Evolutionary conservation across 2,888 invertebrate genomes (phyloP), one percentile per base, ranked within the genome.

Genomic region (Rhogogaster chlorosoma): DNA sequence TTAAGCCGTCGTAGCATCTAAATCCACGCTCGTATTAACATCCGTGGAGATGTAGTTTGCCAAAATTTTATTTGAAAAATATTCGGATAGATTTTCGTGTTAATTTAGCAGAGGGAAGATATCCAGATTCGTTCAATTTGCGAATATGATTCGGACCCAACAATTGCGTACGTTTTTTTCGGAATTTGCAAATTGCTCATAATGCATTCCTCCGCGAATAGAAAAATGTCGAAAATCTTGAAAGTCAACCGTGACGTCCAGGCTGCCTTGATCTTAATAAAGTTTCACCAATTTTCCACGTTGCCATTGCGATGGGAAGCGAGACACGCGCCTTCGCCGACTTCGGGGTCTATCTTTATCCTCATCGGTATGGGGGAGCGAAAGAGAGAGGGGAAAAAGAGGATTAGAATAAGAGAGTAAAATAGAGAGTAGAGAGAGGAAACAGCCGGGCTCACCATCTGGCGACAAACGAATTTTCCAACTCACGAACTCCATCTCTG

Each of bases 311-410:
- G 83, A 70, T 70, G 70, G 83, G 29, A 67, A 67, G 61, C 80
- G 49, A 70, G 83, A 83, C 83, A 67, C 83, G 83, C 83, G 83
- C 67, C 83, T 70, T 61, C 83, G 67, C n/a, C 70, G 64, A 32
- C 67, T 83, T 83, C n/a, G 45, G 45, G 36, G 64, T 64, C 83
- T 83, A 83, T 83, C 83, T 83, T 83, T 83, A 83, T 67, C 83
- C 83, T 22, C 70, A 10, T 18, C 49, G 53, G 26, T 5, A 73
- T 18, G 71, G 36, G 38, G 22, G 71, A 73, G 2, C 10, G 10
- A 38, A 26, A 73, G 18, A 73, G 42, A 73, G 73, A 73, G 73
- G 9, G 42, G 32, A 32, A 49, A 49, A 32, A 12, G 18, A 29
- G n/a, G 10, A 38, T 77, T 32, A 53, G 49, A 77, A 53, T 42